Percentiles rank a stretch among this genome's conserved stretches.
Evolutionary conservation across 1,140 invertebrate genomes (phyloP).

Genomic region (Chionoecetes opilio): DNA sequence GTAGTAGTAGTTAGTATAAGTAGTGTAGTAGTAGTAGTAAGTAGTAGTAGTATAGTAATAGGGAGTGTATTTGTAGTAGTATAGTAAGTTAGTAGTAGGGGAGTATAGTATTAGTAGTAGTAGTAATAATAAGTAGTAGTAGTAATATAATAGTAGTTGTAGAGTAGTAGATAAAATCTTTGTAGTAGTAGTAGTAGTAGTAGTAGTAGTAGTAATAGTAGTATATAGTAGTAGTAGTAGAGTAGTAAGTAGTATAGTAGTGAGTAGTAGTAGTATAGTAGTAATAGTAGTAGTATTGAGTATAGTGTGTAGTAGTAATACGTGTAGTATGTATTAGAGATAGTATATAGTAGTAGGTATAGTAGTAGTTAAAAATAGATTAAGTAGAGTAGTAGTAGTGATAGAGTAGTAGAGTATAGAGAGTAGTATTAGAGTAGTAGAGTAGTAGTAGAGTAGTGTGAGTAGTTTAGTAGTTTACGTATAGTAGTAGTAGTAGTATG

Average conservation of each 20-base stretch:
- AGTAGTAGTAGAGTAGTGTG: neutral
- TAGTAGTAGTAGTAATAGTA: neutral
- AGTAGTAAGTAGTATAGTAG: too few species aligned
- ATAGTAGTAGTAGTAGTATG: slow-evolving; percentile 7
- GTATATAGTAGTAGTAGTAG: neutral
- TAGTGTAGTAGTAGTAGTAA: too few species aligned
- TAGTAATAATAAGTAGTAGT: too few species aligned
- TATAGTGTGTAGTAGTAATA: too few species aligned
- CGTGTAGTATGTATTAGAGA: too few species aligned
- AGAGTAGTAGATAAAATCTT: neutral
- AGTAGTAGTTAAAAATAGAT: too few species aligned
- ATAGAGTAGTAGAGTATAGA: neutral
- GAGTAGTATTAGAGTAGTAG: neutral
- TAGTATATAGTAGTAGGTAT: too few species aligned
- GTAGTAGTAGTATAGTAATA: too few species aligned
- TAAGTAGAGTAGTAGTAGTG: too few species aligned
- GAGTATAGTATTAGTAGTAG: neutral
- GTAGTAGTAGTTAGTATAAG: too few species aligned
- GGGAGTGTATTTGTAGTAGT: neutral
- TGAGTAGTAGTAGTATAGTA: neutral
- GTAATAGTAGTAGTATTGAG: slow-evolving; percentile 14
- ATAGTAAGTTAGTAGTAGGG: neutral
- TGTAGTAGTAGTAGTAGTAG: neutral
- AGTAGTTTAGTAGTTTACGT: neutral
- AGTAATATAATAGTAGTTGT: neutral